phyloP scores from a whole-genome alignment of 2,113 vertebrate genomes.

The Chlorodrepanis virens region DNA sequence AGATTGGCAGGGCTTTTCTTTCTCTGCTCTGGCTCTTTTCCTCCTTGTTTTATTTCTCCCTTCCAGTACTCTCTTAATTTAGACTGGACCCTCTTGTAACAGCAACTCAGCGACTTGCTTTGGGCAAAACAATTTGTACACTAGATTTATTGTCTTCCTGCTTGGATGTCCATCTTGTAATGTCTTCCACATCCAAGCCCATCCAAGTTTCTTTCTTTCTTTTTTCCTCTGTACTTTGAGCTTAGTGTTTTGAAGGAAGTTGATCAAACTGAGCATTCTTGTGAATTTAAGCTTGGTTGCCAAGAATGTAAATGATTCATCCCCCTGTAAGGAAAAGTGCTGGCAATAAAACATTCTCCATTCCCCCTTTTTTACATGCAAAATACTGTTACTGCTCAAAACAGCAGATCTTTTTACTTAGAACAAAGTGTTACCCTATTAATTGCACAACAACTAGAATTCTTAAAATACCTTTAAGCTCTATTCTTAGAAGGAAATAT shows the following conservation, averaged over 20 bases:
- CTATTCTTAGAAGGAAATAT: conserved; percentile 51
- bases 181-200: background rate
- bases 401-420: conserved; percentile 30
- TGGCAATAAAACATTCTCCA: conserved; percentile 35
- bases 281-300: conserved; percentile 46
- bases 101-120: background rate
- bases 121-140: conserved; percentile 7
- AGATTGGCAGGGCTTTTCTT: background rate
- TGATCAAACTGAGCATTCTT: conserved; percentile 66
- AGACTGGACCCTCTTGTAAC: background rate
- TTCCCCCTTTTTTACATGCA: conserved; percentile 33
- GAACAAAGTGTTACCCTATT: conserved; percentile 31
- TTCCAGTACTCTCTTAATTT: conserved; percentile 13
- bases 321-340: conserved; percentile 29
- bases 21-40: conserved; percentile 14
- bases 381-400: conserved; percentile 45
- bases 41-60: background rate
- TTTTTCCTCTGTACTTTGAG: conserved; percentile 11
- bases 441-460: conserved; percentile 43
- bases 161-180: conserved; percentile 33
- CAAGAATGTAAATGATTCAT: conserved; percentile 72
- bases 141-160: conserved; percentile 40
- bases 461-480: conserved; percentile 45
- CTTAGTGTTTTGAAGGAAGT: conserved; percentile 59
- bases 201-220: conserved; percentile 20